Base-by-base conservation (phyloP, 2,888 invertebrate genomes). In the Orchesellides sinensis region DNA sequence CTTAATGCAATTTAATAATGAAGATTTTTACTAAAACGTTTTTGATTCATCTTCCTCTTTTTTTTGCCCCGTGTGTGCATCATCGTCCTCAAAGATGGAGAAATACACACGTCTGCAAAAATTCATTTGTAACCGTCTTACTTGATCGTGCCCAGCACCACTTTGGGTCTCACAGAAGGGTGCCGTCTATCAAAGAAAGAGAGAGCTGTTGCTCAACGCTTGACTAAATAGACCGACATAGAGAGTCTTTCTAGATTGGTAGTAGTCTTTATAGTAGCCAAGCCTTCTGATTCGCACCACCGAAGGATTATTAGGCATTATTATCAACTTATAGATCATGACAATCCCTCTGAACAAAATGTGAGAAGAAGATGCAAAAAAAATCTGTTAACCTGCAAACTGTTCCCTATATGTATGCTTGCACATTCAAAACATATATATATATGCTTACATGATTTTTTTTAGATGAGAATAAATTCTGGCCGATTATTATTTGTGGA, bases 81-180 rank as follows among this genome's bases (percentile, higher is more conserved):
- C 59, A 29, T 65, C 45, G 35, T 65, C 52, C 17, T 52, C 65
- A 35, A 32, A 27, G 29, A 59, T 59, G 29, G 14, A 32, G 59
- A 12, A 32, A 59, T 29, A n/a, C n/a, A n/a, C n/a, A 59, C 29
- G 59, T 59, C 68, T 69, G 69, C 47, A 45, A 78, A n/a, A 69
- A 78, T 49, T 78, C 77, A 78, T 68, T 78, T 78, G 75, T 78
- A 78, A 69, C 77, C 59, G 61, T 68, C 68, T 59, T 25, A 73
- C 47, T 56, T 81, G 73, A 81, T 81, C 73, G 73, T 63, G 63
- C 63, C 61, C 40, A 73, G 68, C 45, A 73, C 68, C 73, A 74
- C 81, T 81, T 72, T 66, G 73, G 74, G 73, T 81, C 68, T 56
- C 81, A 61, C 81, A 81, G 81, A 81, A 81, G 81, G 81, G 81